These are phyloP conservation scores for Scartelaos histophorus DNA, from an alignment of 2,113 vertebrate species.

Conservation along the genomic window DNA sequence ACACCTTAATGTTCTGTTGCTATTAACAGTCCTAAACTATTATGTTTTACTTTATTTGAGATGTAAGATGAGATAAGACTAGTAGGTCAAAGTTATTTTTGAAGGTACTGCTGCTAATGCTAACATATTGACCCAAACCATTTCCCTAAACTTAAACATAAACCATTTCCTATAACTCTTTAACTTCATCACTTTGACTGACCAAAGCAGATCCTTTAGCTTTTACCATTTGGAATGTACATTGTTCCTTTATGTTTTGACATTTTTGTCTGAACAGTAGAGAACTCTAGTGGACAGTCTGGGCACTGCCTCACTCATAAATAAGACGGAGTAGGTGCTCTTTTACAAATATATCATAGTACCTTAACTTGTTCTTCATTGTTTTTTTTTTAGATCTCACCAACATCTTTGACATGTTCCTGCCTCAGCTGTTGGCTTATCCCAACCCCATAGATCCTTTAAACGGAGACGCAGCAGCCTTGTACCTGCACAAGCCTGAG, in stretches of 20 bases:
- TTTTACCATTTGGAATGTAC: no score
- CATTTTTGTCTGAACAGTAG: not conserved
- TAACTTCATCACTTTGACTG: no score
- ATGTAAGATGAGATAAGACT: no score
- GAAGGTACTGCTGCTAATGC: no score
- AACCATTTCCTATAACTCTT: no score
- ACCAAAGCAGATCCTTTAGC: no score
- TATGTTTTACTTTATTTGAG: no score
- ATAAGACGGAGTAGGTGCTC: not conserved
- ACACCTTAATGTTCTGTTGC: no score
- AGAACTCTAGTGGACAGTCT: slow-evolving; percentile 29
- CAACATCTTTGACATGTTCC: slow-evolving; percentile 99
- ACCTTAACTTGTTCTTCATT: slow-evolving; percentile 1
- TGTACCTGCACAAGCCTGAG: slow-evolving; percentile 98
- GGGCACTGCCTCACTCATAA: slow-evolving; percentile 7
- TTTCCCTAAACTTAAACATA: no score
- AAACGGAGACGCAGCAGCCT: slow-evolving; percentile 96
- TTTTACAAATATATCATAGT: not conserved
- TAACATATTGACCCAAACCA: no score
- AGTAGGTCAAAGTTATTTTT: no score
- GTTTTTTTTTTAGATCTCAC: slow-evolving; percentile 87
- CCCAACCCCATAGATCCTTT: slow-evolving; percentile 98
- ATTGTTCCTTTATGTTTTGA: not conserved
- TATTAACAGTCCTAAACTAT: no score
- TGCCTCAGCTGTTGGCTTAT: slow-evolving; percentile 97